Percentiles rank a stretch among this genome's conserved stretches.
Evolutionary conservation across 1,140 invertebrate species (phyloP).

Genomic region (Schlechtendalia chinensis): DNA sequence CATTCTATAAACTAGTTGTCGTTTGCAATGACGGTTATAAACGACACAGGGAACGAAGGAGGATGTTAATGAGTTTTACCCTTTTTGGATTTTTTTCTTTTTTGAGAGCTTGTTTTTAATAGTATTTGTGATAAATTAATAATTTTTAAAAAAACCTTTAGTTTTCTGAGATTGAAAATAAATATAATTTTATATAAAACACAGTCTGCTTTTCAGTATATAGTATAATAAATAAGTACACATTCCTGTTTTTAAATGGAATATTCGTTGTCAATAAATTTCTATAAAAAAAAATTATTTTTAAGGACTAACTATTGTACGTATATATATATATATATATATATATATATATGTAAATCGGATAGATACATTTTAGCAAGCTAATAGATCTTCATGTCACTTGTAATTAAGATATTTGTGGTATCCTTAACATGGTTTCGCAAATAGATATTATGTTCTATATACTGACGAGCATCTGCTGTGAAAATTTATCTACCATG

Average conservation of each 20-base stretch:
- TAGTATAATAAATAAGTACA: no score
- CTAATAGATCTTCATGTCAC: no score
- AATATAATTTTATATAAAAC: not conserved
- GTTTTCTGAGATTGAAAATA: not conserved
- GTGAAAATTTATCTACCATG: no score
- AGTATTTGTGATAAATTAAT: not conserved
- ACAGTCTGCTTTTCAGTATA: no score
- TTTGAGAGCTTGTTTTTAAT: not conserved
- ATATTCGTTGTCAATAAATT: not conserved
- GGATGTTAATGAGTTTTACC: constrained; percentile 34
- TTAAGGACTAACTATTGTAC: not conserved
- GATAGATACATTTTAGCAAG: no score
- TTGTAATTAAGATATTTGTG: no score
- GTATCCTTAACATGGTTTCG: no score
- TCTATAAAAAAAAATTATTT: not conserved
- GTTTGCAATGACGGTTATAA: constrained; percentile 23
- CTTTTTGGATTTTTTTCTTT: constrained; percentile 2
- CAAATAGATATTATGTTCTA: no score
- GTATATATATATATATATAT: no score
- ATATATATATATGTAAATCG: no score
- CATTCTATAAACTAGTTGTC: constrained; percentile 22
- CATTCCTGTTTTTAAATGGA: no score
- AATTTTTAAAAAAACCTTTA: not conserved
- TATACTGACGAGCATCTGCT: no score
- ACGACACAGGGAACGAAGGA: not conserved